Evolutionary conservation across 2,113 vertebrate species (phyloP).

Genomic region (Microcebus lehilahytsara): DNA sequence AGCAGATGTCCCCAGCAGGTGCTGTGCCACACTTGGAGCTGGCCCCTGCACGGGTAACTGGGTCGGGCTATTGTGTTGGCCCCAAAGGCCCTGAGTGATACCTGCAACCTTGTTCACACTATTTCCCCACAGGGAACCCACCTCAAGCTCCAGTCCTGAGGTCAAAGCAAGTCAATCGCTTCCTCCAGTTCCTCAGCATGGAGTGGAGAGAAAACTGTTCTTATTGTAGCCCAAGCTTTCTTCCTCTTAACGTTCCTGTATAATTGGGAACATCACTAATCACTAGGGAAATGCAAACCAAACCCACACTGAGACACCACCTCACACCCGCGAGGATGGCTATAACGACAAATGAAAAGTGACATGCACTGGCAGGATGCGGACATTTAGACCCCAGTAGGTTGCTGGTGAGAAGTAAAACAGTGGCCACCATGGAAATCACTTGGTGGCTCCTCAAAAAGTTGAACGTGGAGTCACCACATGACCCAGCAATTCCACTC

Average conservation of each 20-base stretch:
- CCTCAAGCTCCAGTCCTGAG: background rate
- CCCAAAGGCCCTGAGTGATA: background rate
- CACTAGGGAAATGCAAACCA: background rate
- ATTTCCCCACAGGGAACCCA: background rate
- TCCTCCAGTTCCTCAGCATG: background rate
- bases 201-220: background rate
- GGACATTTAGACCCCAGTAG: fast-evolving
- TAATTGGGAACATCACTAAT: no score
- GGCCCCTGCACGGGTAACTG: fast-evolving
- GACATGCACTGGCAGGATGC: background rate
- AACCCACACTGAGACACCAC: background rate
- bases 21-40: background rate
- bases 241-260: background rate
- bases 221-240: background rate
- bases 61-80: background rate
- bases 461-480: background rate
- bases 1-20: background rate
- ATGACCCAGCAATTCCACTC: no score
- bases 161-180: background rate
- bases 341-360: background rate
- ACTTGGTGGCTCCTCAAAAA: background rate
- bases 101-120: background rate
- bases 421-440: background rate
- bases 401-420: background rate
- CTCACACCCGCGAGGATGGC: background rate